Conservation (phyloP, 2,113 vertebrate species). For the Archocentrus centrarchus region DNA sequence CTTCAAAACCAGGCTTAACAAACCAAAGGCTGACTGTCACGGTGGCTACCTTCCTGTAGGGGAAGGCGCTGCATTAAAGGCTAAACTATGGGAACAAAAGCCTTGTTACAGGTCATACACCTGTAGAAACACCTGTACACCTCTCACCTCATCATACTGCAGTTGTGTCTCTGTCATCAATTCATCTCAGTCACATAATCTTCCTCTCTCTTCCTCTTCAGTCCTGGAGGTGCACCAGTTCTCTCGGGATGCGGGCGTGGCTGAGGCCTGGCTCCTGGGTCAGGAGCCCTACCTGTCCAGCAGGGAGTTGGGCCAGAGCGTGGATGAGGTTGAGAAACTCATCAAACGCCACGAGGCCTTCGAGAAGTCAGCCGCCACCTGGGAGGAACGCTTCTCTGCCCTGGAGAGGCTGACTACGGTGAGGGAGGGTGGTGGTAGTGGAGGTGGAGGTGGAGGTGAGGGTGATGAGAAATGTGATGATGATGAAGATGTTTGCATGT, state of each 20-base stretch:
- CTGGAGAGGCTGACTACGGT: conserved; percentile 96
- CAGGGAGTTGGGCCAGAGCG: conserved; percentile 91
- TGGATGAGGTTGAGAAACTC: conserved; percentile 96
- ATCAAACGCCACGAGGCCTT: conserved; percentile 97
- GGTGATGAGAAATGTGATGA: too few species aligned
- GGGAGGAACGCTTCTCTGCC: conserved; percentile 96
- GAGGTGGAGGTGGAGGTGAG: neutral
- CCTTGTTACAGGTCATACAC: neutral
- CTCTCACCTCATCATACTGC: neutral
- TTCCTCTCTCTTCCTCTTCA: conserved; percentile 53
- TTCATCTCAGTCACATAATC: neutral
- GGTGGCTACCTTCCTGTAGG: too few species aligned
- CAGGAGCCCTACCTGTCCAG: conserved; percentile 96
- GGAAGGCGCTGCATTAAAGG: neutral
- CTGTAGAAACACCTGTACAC: neutral
- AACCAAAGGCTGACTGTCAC: too few species aligned
- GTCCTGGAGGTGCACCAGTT: conserved; percentile 99
- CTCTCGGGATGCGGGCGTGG: conserved; percentile 93
- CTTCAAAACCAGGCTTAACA: too few species aligned
- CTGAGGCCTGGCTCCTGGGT: conserved; percentile 95
- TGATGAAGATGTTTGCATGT: neutral
- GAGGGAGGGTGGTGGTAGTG: conserved; percentile 22
- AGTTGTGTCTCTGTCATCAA: neutral
- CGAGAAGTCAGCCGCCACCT: conserved; percentile 96
- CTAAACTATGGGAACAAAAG: neutral